Conservation (phyloP, 2,888 invertebrate genomes). For the Linyphia triangularis region DNA sequence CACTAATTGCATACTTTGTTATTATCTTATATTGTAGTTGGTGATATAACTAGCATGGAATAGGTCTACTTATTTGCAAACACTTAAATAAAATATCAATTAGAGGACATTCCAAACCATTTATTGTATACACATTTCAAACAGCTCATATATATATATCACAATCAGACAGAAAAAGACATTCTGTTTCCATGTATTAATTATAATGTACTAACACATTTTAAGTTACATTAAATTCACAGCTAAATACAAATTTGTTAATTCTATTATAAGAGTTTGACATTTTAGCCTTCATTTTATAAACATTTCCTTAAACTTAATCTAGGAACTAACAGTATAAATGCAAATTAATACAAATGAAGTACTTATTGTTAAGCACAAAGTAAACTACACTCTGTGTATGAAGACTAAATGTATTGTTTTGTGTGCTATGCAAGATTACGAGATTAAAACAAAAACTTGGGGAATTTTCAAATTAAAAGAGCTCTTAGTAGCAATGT, state of each 20-base stretch:
- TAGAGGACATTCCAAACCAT: slow-evolving; percentile 77
- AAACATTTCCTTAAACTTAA: slow-evolving; percentile 1
- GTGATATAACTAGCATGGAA: too few relatives aligned
- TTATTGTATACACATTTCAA: slow-evolving; percentile 22
- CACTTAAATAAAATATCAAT: too few relatives aligned
- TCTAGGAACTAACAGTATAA: background rate
- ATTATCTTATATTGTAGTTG: too few relatives aligned
- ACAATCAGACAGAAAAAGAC: slow-evolving; percentile 29
- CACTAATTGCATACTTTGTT: too few relatives aligned
- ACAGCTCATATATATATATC: slow-evolving; percentile 34
- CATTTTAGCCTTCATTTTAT: background rate
- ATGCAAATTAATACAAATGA: background rate
- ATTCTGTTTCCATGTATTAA: slow-evolving; percentile 28
- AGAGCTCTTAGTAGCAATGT: background rate
- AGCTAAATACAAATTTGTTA: background rate
- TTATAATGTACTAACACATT: background rate
- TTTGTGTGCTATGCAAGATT: background rate
- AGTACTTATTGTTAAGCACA: background rate
- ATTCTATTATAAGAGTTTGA: too few relatives aligned
- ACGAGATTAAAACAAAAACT: background rate
- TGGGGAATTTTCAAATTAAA: background rate
- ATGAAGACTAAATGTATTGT: background rate
- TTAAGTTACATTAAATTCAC: background rate
- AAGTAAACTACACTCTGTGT: background rate
- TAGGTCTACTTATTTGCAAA: too few relatives aligned